Percentiles rank a stretch among this genome's conserved stretches.
phyloP scores from a whole-genome alignment of 2,797 vertebrate species.

The Morelia viridis region DNA sequence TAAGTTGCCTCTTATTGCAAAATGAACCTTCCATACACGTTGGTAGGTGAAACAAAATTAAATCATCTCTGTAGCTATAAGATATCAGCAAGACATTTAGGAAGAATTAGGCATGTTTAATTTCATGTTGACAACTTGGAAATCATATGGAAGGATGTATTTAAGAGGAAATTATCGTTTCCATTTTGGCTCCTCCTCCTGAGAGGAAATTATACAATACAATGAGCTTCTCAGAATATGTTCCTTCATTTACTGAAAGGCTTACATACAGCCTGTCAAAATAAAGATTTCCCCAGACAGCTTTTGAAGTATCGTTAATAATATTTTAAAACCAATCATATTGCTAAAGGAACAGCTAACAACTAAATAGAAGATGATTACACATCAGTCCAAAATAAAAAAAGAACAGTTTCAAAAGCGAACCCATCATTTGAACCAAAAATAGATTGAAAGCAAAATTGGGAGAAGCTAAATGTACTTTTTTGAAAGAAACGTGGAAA shows the following conservation, averaged over 20 bases:
- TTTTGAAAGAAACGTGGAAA: background rate
- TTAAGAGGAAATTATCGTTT: background rate
- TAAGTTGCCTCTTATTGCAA: background rate
- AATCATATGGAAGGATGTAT: background rate
- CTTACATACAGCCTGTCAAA: background rate
- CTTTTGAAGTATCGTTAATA: background rate
- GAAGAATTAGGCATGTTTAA: background rate
- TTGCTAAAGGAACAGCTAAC: background rate
- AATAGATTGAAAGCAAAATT: background rate
- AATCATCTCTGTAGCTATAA: background rate
- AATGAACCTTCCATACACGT: background rate
- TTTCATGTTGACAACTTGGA: background rate
- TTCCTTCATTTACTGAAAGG: background rate
- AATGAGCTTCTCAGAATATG: background rate
- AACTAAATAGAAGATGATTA: background rate
- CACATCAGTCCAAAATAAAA: background rate
- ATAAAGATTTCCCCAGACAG: background rate
- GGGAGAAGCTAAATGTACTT: background rate
- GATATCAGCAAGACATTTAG: background rate
- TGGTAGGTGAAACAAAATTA: background rate
- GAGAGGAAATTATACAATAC: background rate
- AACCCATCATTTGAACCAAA: background rate
- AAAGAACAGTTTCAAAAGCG: background rate
- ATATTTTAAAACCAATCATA: background rate
- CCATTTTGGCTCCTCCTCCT: too few relatives aligned